Percentiles rank a stretch among this genome's conserved stretches.
Conservation (phyloP, 2,113 vertebrate genomes). For the Microtus oregoni region DNA sequence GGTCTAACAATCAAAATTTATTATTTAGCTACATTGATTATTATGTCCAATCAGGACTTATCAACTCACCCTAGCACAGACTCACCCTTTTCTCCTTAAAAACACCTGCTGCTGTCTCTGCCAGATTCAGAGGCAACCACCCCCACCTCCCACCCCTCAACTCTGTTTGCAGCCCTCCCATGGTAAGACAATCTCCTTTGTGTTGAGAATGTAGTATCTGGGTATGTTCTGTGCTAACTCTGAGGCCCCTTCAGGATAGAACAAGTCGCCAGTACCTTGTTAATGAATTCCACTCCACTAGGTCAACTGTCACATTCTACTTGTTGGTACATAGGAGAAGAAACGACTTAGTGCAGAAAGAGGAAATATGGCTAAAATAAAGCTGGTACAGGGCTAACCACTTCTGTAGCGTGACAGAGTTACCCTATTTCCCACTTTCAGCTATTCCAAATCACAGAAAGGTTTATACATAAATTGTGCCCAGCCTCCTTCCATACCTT, state of each 20-base stretch:
- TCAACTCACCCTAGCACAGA: background rate
- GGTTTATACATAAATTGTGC: background rate
- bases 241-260: background rate
- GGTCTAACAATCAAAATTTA: background rate
- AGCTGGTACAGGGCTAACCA: background rate
- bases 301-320: background rate
- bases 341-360: background rate
- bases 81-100: background rate
- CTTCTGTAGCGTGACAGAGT: background rate
- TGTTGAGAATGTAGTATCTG: background rate
- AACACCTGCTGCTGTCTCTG: background rate
- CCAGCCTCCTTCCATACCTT: background rate
- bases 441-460: background rate
- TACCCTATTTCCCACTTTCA: background rate
- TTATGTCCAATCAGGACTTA: background rate
- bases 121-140: background rate
- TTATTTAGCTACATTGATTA: background rate
- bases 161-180: too few species aligned
- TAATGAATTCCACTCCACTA: constrained; percentile 14
- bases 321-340: background rate
- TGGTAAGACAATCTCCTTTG: background rate
- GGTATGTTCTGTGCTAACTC: background rate
- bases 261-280: background rate
- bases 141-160: background rate
- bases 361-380: constrained; percentile 7